Percentiles rank a stretch among this genome's conserved stretches.
These are phyloP conservation scores for Callosobruchus maculatus DNA, from an alignment of 2,888 invertebrate genomes.

Conservation along the genomic window DNA sequence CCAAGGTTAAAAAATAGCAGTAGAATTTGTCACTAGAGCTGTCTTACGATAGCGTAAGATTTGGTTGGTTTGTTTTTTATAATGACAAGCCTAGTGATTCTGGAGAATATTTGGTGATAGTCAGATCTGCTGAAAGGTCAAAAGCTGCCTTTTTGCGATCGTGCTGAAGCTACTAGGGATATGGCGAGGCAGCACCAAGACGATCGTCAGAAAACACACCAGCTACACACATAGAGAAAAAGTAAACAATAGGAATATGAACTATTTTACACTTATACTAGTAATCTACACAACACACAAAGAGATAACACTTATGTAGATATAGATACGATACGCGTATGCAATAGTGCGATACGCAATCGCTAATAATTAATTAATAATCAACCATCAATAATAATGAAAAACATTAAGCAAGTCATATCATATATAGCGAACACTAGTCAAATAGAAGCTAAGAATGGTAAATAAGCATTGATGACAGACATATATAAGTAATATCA, in stretches of 20 bases:
- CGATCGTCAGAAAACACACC: constrained; percentile 47
- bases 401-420: constrained; percentile 23
- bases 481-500: constrained; percentile 41
- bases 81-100: not conserved
- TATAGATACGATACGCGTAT: constrained; percentile 22
- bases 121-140: not conserved
- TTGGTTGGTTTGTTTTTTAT: too few relatives aligned
- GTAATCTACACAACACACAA: constrained; percentile 52
- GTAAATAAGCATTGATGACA: constrained; percentile 49
- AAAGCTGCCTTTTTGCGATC: constrained; percentile 1
- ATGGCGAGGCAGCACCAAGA: constrained; percentile 22
- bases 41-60: too few relatives aligned
- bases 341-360: constrained; percentile 44
- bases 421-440: constrained; percentile 43
- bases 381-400: constrained; percentile 36
- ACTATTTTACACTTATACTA: constrained; percentile 47
- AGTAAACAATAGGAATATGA: constrained; percentile 50
- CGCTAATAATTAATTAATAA: constrained; percentile 37
- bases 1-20: too few relatives aligned
- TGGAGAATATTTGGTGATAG: not conserved
- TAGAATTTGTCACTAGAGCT: too few relatives aligned
- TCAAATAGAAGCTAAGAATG: constrained; percentile 49
- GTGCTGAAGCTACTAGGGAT: constrained; percentile 11
- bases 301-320: constrained; percentile 49
- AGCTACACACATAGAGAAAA: constrained; percentile 49